Percentiles rank a stretch among this genome's conserved stretches.
Conservation (phyloP, 2,888 invertebrate genomes). For the Xylocampa areola region DNA sequence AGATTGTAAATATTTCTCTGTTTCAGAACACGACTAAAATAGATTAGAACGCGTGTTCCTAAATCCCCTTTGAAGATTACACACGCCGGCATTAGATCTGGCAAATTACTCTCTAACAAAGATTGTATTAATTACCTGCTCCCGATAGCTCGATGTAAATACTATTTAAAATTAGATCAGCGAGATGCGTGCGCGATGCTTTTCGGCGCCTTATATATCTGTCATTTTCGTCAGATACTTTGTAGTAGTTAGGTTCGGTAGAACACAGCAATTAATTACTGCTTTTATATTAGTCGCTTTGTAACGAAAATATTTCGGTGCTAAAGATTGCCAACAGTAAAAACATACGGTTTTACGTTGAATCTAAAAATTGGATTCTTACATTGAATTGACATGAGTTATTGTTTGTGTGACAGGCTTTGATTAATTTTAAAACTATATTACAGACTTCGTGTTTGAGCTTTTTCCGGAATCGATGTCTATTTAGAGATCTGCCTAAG, state of each 20-base stretch:
- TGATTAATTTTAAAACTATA: conserved; percentile 55
- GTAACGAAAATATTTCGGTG: conserved; percentile 29
- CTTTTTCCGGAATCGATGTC: conserved; percentile 48
- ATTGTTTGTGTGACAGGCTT: conserved; percentile 58
- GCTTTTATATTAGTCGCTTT: conserved; percentile 42
- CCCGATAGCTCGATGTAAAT: conserved; percentile 88
- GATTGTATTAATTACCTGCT: conserved; percentile 90
- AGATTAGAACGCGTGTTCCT: conserved; percentile 89
- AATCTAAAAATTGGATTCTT: conserved; percentile 42
- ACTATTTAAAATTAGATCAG: conserved; percentile 86
- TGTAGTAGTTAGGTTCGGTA: conserved; percentile 56
- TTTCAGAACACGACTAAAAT: conserved; percentile 89
- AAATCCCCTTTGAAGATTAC: conserved; percentile 90
- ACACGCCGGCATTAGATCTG: conserved; percentile 89
- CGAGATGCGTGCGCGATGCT: conserved; percentile 75
- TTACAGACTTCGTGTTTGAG: conserved; percentile 34
- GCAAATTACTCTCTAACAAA: conserved; percentile 90
- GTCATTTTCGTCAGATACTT: conserved; percentile 80
- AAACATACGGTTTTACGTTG: conserved; percentile 24
- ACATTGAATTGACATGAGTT: conserved; percentile 39
- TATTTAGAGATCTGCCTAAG: conserved; percentile 60
- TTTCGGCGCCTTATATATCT: conserved; percentile 80
- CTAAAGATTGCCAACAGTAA: conserved; percentile 35
- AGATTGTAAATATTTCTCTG: conserved; percentile 90
- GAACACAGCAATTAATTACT: conserved; percentile 51